phyloP scores from a whole-genome alignment of 2,113 vertebrate species.

The Jaculus jaculus region DNA sequence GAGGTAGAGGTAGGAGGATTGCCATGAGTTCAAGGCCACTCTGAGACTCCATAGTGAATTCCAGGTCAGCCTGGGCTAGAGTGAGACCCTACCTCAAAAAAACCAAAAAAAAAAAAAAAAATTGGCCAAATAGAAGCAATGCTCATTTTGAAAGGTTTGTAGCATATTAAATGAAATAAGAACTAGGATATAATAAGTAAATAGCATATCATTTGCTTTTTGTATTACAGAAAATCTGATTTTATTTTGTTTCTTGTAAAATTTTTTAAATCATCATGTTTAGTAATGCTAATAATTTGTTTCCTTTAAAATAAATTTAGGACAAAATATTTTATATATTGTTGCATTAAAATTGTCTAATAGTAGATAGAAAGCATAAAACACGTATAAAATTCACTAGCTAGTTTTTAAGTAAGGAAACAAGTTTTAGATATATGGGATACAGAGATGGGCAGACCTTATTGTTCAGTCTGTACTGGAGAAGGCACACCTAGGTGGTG shows the following conservation, averaged over 20 bases:
- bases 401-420: not conserved
- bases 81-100: too few species aligned
- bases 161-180: constrained; percentile 22
- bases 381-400: not conserved
- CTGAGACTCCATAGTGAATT: too few species aligned
- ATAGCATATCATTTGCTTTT: not conserved
- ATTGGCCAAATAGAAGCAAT: not conserved
- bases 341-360: not conserved
- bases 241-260: constrained; percentile 25
- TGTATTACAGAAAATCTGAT: not conserved
- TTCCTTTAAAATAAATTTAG: not conserved
- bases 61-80: too few species aligned
- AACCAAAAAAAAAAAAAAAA: too few species aligned
- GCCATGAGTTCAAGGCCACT: too few species aligned
- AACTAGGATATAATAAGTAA: not conserved
- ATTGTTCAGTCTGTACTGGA: not conserved
- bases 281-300: not conserved
- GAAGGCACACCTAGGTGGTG: not conserved
- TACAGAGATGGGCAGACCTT: not conserved
- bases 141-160: not conserved
- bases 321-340: not conserved
- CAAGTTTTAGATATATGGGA: not conserved
- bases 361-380: not conserved
- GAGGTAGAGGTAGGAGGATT: too few species aligned
- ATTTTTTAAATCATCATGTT: not conserved